Evolutionary conservation across 2,797 vertebrate genomes (phyloP), one percentile per base, ranked within the genome.

Genomic region (Cephalopachus bancanus): DNA sequence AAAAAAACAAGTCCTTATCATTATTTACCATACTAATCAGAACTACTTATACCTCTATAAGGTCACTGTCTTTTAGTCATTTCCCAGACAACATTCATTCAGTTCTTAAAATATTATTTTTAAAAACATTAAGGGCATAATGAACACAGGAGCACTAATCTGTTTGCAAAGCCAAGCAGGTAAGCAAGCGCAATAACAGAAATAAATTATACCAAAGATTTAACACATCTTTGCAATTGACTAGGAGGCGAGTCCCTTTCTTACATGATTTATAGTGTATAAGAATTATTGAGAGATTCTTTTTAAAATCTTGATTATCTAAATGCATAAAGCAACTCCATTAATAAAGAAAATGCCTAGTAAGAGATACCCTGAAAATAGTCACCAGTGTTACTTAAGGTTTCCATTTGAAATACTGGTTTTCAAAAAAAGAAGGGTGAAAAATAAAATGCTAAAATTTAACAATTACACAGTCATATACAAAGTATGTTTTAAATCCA

Each of bases 331-430:
- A 89, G 22, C 5, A 93, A 90, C 37, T 30, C 89, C 28, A 62
- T 78, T 55, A 59, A 94, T 92, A 84, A 93, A 94, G 55, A 81
- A 97, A 90, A 92, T 53, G 76, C 78, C 65, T 94, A 37, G 69
- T 76, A 26, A 55, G 65, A 75, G 28, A 60, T 60, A 5, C 83
- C 64, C 86, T 87, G 12, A 90, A 95, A 96, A 80, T 55, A 87
- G 44, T 79, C 30, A 79, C 64, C 53, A 89, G 75, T 44, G 16
- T 76, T 91, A 69, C 8, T 89, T 89, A 92, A 55, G 11, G 11
- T 85, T 93, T 94, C 78, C n/a, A 51, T 75, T 71, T 90, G 65
- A 96, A 95, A 96, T 81, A 28, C 1, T 28, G 87, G 20, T 90
- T 86, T 96, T 92, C 15, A 76, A 85, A 64, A 88, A 75, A 0